Conservation (phyloP, 2,113 vertebrate species). For the Ciconia stormi region DNA sequence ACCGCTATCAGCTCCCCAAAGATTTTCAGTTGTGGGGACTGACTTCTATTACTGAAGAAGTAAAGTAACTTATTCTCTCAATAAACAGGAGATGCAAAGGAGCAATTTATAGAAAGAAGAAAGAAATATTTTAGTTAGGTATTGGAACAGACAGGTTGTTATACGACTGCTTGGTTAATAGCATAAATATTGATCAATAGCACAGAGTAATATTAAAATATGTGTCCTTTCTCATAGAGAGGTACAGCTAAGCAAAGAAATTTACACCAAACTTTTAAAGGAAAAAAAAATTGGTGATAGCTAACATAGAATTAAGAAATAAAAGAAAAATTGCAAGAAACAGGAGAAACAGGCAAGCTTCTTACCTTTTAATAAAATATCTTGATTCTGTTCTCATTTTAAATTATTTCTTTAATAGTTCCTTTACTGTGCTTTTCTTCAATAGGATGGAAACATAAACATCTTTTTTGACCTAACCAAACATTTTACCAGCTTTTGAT, state of each 20-base stretch:
- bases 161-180: background rate
- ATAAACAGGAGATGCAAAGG: background rate
- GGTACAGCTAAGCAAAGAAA: background rate
- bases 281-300: background rate
- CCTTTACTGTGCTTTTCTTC: background rate
- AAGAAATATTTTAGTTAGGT: background rate
- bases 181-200: slow-evolving; percentile 17
- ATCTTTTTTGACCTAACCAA: background rate
- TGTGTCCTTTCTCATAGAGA: background rate
- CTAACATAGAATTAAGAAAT: background rate
- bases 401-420: background rate
- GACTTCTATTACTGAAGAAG: background rate
- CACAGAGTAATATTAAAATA: background rate
- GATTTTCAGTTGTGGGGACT: background rate
- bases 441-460: background rate
- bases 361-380: background rate
- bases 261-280: background rate
- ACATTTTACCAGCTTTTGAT: background rate
- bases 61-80: background rate
- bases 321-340: background rate
- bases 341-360: background rate
- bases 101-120: background rate
- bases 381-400: background rate
- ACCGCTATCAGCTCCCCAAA: background rate
- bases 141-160: background rate